A percentile compares a stretch with the other conserved stretches of the same genome.
Conservation (phyloP, 2,113 vertebrate species). For the Cinclus cinclus region DNA sequence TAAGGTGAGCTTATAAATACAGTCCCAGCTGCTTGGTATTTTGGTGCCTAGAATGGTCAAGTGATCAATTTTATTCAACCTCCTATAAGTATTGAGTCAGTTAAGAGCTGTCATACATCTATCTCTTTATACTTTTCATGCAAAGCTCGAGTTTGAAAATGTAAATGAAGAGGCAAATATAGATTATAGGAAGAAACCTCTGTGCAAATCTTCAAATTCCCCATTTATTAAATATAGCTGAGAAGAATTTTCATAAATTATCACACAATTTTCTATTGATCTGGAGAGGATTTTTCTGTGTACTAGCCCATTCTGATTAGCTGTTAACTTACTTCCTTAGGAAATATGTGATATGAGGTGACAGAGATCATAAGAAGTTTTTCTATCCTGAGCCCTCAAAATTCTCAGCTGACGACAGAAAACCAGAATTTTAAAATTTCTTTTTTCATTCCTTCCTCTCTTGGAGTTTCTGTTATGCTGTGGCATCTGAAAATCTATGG, state of each 20-base stretch:
- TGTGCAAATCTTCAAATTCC: neutral
- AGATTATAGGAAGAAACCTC: neutral
- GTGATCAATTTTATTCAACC: neutral
- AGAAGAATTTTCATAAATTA: neutral
- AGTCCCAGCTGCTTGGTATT: neutral
- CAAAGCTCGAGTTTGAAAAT: neutral
- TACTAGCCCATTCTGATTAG: neutral
- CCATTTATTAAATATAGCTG: neutral
- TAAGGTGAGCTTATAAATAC: neutral
- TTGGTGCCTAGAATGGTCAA: neutral
- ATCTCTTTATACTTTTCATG: neutral
- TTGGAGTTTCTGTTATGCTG: neutral
- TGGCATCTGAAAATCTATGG: neutral
- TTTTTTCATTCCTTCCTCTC: neutral
- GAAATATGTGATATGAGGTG: rapidly evolving
- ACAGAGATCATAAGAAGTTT: neutral
- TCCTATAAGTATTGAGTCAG: neutral
- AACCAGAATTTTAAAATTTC: neutral
- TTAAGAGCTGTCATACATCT: neutral
- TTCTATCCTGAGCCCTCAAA: neutral
- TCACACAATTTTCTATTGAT: neutral
- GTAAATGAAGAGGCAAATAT: neutral
- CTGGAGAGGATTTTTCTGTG: neutral
- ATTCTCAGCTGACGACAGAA: neutral
- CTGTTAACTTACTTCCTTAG: neutral